Base-by-base conservation (phyloP, 1,140 invertebrate genomes). In the Lamellibrachia luymesi region DNA sequence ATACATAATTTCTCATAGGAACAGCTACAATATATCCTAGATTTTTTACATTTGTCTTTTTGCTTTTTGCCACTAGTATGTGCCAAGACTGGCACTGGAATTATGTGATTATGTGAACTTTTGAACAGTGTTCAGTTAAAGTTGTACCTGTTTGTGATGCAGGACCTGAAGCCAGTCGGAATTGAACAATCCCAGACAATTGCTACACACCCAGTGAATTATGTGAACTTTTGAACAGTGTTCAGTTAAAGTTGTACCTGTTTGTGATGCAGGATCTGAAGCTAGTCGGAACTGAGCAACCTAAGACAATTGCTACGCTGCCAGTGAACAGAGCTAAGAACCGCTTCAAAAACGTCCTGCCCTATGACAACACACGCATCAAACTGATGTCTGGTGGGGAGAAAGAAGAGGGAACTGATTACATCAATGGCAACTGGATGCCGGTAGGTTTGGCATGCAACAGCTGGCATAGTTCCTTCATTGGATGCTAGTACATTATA, bases 341-440 rank as follows among this genome's bases (percentile, higher is more conserved):
- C 97, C 97, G 99, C 8, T 99, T 99, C 96, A 99, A 99, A 50
- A 99, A 99, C 97, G 99, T 99, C 96, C 97, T 99, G 93, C 99
- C 99, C 0, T 99, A 99, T 93, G 96, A 96, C 93, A 95, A 95
- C 91, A 95, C 95, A 0, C 93, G 96, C 5, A 96, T 96, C 8
- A 96, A 96, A 94, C 94, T 96, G 10, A 93, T 95, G 6, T 95
- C 95, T 8, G 95, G 94, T 27, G 95, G 95, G 93, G 94, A 93
- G 50, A 52, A 90, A 50, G 95, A 96, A 92, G 95, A 96, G 91
- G 95, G 95, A 7, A 95, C 97, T 64, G 98, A 98, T 96, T 99
- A 99, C 95, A 99, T 99, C 94, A 99, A 99, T 97, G 98, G 98
- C 90, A 99, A 98, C 96, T 97, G 98, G 92, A 95, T 96, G 92